Conservation (phyloP, 92 coral and sea anemone genomes). For the Chrysogorgia sp. region DNA sequence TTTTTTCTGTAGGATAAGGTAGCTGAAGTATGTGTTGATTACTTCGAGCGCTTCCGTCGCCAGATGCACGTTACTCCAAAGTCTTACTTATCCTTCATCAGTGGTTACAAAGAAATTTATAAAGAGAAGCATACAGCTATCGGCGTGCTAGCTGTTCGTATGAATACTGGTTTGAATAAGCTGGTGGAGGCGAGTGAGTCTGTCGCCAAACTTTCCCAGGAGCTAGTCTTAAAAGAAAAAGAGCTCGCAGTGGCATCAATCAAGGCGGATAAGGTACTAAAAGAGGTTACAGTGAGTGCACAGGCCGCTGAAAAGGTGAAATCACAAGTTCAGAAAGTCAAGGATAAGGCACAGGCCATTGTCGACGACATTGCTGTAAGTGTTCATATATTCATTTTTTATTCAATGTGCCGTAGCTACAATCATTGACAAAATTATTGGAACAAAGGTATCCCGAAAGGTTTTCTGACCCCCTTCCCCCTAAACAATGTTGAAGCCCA, state of each 20-base stretch:
- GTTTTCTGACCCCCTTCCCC: too few relatives aligned
- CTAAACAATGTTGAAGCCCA: too few relatives aligned
- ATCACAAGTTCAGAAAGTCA: conserved; percentile 98
- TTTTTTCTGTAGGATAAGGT: conserved; percentile 77
- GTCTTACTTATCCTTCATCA: conserved; percentile 88
- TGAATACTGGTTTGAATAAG: conserved; percentile 96
- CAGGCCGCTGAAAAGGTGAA: conserved; percentile 97
- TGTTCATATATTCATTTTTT: neutral
- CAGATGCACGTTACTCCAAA: conserved; percentile 99
- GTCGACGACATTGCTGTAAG: conserved; percentile 99
- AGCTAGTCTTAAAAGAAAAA: conserved; percentile 92
- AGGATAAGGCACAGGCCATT: conserved; percentile 99
- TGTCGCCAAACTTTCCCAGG: conserved; percentile 95
- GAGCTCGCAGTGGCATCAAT: conserved; percentile 97
- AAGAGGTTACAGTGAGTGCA: conserved; percentile 97
- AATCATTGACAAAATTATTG: too few relatives aligned
- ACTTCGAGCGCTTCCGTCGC: conserved; percentile 96
- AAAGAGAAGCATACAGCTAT: conserved; percentile 80
- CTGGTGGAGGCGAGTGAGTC: conserved; percentile 97
- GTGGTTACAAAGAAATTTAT: conserved; percentile 94
- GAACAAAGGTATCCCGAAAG: too few relatives aligned
- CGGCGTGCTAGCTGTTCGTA: conserved; percentile 80
- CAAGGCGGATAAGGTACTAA: conserved; percentile 95
- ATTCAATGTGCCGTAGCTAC: neutral
- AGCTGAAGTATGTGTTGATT: conserved; percentile 88